Evolutionary conservation across 2,888 invertebrate genomes (phyloP), one percentile per base, ranked within the genome.

Genomic region (Rhingia rostrata): DNA sequence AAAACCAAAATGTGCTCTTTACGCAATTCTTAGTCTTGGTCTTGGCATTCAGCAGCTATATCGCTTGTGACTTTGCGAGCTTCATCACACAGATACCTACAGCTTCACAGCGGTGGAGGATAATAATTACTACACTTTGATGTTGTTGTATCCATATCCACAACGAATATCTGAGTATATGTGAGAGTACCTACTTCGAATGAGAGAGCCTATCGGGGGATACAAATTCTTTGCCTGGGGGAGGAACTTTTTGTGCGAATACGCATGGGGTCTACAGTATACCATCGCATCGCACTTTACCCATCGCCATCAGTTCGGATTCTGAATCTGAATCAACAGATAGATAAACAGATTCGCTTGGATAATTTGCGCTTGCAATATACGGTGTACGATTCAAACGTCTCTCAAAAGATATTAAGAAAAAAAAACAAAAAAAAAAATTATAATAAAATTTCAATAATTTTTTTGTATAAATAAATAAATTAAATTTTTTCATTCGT

Each of bases 291-390:
- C 74, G 73, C 30, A 74, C 73, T 80, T 69, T 67, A 69, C 39
- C 79, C 79, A 79, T 84, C 83, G 79, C 84, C 80, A 84, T 84
- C 84, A 84, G 84, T 84, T 73, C 41, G 80, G 74, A 80, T 84
- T 80, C 75, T 80, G 84, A 84, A 80, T 80, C 80, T 80, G 84
- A 84, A 84, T 84, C 84, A 84, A 84, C 84, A 84, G 84, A 84
- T 84, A 84, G 84, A 84, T 84, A 80, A 84, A 80, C 80, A 84
- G 66, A 70, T 66, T 82, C 64, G 61, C n/a, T 84, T 66, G 49
- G 58, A 39, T 74, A 77, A 69, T 61, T 66, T 56, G 58, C 58
- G 79, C 56, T 67, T 67, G 47, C 53, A 54, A 63, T 58, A 51
- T 45, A 70, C 70, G 22, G 54, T 54, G 56, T 47, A 53, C 61